phyloP scores from a whole-genome alignment of 2,888 invertebrate genomes.

The Lypha dubia region DNA sequence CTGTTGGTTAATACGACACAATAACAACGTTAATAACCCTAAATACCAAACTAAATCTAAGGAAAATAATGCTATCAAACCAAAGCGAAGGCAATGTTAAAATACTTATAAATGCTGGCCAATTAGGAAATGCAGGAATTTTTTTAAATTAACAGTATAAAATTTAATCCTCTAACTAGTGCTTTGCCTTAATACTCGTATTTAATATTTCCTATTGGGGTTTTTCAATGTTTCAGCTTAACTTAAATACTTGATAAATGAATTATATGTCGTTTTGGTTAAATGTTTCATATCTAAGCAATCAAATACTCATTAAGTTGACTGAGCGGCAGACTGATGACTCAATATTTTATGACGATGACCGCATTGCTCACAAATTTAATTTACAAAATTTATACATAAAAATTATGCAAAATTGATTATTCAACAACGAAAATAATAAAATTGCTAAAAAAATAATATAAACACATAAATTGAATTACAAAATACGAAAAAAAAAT shows the following conservation, averaged over 20 bases:
- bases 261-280: constrained; percentile 61
- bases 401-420: background rate
- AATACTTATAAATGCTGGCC: background rate
- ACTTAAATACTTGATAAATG: background rate
- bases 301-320: constrained; percentile 81
- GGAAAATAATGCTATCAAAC: constrained; percentile 31
- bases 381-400: constrained; percentile 49
- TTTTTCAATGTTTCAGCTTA: background rate
- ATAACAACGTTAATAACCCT: constrained; percentile 69
- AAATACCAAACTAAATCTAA: constrained; percentile 64
- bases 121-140: background rate
- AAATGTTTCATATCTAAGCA: constrained; percentile 78
- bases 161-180: no score
- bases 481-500: no score
- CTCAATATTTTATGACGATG: constrained; percentile 79
- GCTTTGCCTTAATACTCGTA: no score
- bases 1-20: constrained; percentile 62
- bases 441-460: no score
- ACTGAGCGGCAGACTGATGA: constrained; percentile 74
- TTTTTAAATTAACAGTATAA: background rate
- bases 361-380: constrained; percentile 40
- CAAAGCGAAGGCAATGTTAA: constrained; percentile 16
- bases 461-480: no score
- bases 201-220: background rate
- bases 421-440: background rate